Conservation (phyloP, 2,888 invertebrate species). For the Idaea aversata region DNA sequence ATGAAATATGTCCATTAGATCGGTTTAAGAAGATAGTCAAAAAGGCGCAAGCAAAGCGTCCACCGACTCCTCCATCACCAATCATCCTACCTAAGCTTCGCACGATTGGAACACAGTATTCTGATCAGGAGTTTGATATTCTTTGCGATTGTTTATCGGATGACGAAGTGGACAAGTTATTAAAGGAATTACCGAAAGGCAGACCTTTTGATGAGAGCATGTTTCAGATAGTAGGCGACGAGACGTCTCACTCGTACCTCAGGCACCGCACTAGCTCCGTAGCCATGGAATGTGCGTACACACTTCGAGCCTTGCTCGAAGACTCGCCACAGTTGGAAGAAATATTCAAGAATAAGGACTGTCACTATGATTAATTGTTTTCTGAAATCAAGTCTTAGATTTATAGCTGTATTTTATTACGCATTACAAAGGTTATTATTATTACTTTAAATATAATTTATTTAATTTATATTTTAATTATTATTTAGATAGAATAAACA, state of each 20-base stretch:
- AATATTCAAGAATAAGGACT: conserved; percentile 52
- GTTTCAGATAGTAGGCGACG: conserved; percentile 35
- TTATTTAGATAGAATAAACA: too few relatives aligned
- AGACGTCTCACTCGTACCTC: conserved; percentile 36
- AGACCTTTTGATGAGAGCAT: not conserved
- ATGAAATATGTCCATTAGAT: conserved; percentile 50
- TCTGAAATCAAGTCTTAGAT: too few relatives aligned
- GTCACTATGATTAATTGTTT: conserved; percentile 19
- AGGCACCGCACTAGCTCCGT: conserved; percentile 36
- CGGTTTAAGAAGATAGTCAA: conserved; percentile 49
- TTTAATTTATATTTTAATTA: too few relatives aligned
- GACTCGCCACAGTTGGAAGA: conserved; percentile 49
- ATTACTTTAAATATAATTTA: too few relatives aligned
- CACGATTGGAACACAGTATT: conserved; percentile 50
- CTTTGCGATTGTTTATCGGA: conserved; percentile 60
- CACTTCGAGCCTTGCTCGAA: conserved; percentile 45
- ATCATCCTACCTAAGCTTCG: conserved; percentile 38
- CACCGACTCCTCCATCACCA: conserved; percentile 23
- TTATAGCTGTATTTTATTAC: too few relatives aligned
- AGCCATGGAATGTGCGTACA: conserved; percentile 45
- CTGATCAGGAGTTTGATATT: conserved; percentile 50
- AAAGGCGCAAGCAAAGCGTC: conserved; percentile 36
- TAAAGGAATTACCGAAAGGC: conserved; percentile 27
- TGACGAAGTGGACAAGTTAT: conserved; percentile 42
- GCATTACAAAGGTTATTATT: too few relatives aligned